Evolutionary conservation across 1,140 invertebrate genomes (phyloP).

Genomic region (Dolichoris vasculosae): DNA sequence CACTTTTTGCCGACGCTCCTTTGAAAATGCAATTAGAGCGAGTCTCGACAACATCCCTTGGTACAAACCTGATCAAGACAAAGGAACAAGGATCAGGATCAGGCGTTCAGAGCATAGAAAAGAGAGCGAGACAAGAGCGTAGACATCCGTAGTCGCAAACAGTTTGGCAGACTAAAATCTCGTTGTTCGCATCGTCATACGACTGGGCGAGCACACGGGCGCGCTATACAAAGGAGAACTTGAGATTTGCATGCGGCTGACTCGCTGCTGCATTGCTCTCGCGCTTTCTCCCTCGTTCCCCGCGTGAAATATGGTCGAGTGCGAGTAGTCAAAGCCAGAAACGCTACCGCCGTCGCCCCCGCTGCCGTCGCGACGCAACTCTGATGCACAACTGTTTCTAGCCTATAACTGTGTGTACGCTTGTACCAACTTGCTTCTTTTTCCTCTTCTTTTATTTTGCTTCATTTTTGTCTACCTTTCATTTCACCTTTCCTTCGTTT

Average conservation of each 20-base stretch:
- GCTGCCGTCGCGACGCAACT: neutral
- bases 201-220: neutral
- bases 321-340: slow-evolving; percentile 48
- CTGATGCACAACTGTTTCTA: neutral
- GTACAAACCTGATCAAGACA: slow-evolving; percentile 15
- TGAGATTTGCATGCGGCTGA: slow-evolving; percentile 44
- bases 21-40: neutral
- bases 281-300: neutral
- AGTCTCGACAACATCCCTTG: neutral
- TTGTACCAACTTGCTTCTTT: neutral
- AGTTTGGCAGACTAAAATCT: slow-evolving; percentile 34
- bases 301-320: slow-evolving; percentile 20
- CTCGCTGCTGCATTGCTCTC: neutral
- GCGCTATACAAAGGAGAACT: slow-evolving; percentile 23
- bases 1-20: neutral
- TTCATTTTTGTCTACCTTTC: neutral
- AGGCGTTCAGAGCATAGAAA: neutral
- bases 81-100: neutral
- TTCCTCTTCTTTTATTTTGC: neutral
- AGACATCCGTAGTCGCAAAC: neutral
- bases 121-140: neutral
- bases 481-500: too few species aligned
- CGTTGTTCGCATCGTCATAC: slow-evolving; percentile 21
- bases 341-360: too few species aligned
- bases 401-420: neutral